These are phyloP conservation scores for Kryptolebias ocellatus DNA, from an alignment of 2,797 vertebrate genomes.

Conservation along the genomic window DNA sequence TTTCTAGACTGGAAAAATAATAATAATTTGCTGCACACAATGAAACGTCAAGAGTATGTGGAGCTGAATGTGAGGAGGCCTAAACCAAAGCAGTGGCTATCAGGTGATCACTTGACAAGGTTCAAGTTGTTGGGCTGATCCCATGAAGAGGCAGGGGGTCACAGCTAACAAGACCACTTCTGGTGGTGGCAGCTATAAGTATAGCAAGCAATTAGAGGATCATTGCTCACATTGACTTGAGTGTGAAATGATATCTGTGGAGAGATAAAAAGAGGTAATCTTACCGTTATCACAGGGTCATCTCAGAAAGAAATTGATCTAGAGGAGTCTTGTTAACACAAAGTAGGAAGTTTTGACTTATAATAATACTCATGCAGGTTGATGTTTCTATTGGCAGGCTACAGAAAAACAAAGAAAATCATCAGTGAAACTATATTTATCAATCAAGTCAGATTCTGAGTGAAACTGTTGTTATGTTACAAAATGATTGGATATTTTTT, in stretches of 20 bases:
- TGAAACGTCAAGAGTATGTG: constrained; percentile 19
- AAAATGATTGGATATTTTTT: constrained; percentile 31
- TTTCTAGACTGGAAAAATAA: constrained; percentile 2
- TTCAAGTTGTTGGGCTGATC: constrained; percentile 78
- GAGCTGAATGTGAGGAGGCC: constrained; percentile 31
- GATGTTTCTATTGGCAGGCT: constrained; percentile 30
- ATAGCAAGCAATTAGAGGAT: constrained; percentile 77
- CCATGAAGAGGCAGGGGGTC: constrained; percentile 62
- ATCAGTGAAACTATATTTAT: not conserved
- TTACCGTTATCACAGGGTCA: constrained; percentile 79
- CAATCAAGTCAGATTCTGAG: constrained; percentile 36
- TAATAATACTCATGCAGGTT: constrained; percentile 36
- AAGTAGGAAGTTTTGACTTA: constrained; percentile 51
- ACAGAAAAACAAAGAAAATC: constrained; percentile 23
- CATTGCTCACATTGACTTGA: constrained; percentile 66
- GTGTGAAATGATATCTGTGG: constrained; percentile 73
- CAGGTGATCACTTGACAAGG: constrained; percentile 77
- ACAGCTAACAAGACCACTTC: constrained; percentile 71
- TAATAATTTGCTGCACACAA: constrained; percentile 7
- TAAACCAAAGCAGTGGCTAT: constrained; percentile 52
- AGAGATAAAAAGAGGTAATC: constrained; percentile 75
- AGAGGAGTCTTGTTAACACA: constrained; percentile 51
- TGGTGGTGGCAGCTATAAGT: constrained; percentile 72
- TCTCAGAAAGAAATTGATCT: constrained; percentile 72
- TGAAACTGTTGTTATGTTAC: constrained; percentile 11